Base-by-base conservation (phyloP, 1,140 invertebrate genomes). In the Portunus trituberculatus region DNA sequence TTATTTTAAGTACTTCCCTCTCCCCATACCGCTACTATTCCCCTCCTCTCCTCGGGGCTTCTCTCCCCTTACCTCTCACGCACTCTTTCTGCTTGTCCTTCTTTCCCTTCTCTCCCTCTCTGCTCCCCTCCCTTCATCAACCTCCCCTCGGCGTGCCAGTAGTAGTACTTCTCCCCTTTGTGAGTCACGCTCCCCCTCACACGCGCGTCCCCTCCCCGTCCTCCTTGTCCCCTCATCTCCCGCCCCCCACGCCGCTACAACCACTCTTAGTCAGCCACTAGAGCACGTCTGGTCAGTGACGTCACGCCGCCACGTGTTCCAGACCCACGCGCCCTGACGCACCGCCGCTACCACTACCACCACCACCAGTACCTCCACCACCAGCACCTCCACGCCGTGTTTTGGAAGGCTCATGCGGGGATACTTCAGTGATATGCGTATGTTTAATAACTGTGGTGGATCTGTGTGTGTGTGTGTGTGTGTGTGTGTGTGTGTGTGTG, bases 151-250 rank as follows among this genome's bases (percentile, higher is more conserved):
- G 20, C 52, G 10, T 20, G 10, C 52, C 20, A 20, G 52, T 59
- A 12, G 12, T 59, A 12, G 12, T 59, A 12, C 20, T 59, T 10
- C 52, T 59, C 52, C 52, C 52, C 52, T 59, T 10, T 12, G 52
- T 88, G 28, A 25, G 25, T 88, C 86, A 88, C 46, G 16, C 86
- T 45, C 86, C 86, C 86, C 46, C 86, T 32, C 12, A 88, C 86
- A 88, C 86, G 20, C 46, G 46, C 86, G 86, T 32, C 86, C 8
- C 32, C 86, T 46, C 29, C 48, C 90, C n/a, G 52, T 48, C 4
- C 90, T 25, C 52, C 52, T 14, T 12, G 28, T 16, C 32, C 46
- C 46, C 48, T 48, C 28, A 3, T 28, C 29, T 31, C 16, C 39
- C 48, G 16, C 31, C 46, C 48, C 32, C 48, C 28, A 91, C 52